phyloP scores from a whole-genome alignment of 1,140 invertebrate species.

The Scaptomyza hsui region DNA sequence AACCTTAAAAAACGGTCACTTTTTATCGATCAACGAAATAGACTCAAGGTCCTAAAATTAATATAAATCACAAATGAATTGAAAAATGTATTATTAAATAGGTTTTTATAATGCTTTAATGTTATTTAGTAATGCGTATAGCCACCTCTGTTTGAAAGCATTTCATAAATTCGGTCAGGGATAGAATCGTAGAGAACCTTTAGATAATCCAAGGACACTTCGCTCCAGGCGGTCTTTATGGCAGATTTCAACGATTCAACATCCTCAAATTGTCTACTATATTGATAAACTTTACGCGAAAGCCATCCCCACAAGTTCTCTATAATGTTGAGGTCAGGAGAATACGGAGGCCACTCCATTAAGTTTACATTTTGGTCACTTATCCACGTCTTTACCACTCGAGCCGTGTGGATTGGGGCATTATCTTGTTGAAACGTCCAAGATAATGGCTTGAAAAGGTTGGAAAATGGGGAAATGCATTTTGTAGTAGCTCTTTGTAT shows the following conservation, averaged over 20 bases:
- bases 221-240: neutral
- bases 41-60: neutral
- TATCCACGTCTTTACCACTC: neutral
- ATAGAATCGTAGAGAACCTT: no score
- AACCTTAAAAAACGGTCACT: neutral
- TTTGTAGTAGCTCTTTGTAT: neutral
- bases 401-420: neutral
- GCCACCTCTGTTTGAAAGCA: neutral
- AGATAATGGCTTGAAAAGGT: constrained; percentile 1
- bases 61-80: neutral
- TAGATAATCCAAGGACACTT: neutral
- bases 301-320: constrained; percentile 1
- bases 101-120: no score
- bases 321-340: no score
- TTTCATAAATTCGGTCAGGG: constrained; percentile 4
- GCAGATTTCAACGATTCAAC: constrained; percentile 1
- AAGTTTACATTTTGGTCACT: neutral
- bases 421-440: constrained; percentile 3
- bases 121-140: neutral
- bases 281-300: constrained; percentile 2
- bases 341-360: neutral
- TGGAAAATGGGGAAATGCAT: neutral
- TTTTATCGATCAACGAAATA: constrained; percentile 1
- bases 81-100: neutral
- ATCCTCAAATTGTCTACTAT: constrained; percentile 1